These are phyloP conservation scores for Acropora yongei DNA, from an alignment of 64 coral and sea anemone species.

Conservation along the genomic window DNA sequence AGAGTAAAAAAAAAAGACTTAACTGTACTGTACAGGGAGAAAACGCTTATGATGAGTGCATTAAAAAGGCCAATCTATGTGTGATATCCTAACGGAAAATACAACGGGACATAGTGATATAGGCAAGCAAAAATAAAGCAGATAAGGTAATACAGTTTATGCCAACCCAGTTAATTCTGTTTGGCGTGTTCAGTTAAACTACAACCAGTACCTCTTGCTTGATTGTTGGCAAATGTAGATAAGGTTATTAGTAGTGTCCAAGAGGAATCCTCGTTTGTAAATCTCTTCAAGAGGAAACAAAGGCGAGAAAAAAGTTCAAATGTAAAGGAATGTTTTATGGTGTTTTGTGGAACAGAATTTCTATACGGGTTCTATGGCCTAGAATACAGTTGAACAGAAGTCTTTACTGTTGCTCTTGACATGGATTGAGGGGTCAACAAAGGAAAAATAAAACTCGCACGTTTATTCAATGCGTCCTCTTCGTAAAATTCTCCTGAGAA, in stretches of 20 bases:
- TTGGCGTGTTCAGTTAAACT: no score
- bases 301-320: not conserved
- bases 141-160: not conserved
- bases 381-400: no score
- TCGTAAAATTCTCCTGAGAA: no score
- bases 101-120: not conserved
- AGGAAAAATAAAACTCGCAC: not conserved
- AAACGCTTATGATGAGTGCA: not conserved
- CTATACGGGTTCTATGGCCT: no score
- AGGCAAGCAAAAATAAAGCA: no score
- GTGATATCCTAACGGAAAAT: not conserved
- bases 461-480: not conserved
- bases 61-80: not conserved
- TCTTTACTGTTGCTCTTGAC: not conserved
- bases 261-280: constrained; percentile 66
- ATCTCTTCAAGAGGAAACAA: constrained; percentile 23
- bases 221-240: constrained; percentile 57
- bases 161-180: not conserved
- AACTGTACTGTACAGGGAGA: not conserved
- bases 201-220: constrained; percentile 26
- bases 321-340: not conserved
- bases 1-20: no score
- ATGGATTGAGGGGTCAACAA: not conserved
- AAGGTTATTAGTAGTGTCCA: constrained; percentile 2
- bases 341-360: no score